Evolutionary conservation across 2,797 vertebrate species (phyloP), one percentile per base, ranked within the genome.

Genomic region (Chromis chromis): DNA sequence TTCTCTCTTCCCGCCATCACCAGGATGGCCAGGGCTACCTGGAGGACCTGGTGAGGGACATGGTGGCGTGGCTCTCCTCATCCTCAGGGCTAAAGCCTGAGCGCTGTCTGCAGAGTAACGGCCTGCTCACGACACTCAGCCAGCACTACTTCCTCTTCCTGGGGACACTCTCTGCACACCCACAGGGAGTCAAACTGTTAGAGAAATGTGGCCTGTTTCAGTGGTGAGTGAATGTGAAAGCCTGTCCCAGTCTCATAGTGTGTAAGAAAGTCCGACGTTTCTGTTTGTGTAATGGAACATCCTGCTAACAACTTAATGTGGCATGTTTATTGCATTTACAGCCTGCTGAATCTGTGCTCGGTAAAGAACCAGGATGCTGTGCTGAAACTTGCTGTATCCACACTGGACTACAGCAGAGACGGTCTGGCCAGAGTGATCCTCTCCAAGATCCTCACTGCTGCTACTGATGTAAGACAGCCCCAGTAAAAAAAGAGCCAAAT

Each of bases 151-250:
- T 99, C 87, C 94, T 99, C 65, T 97, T 99, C 93, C 95, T 99
- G 81, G 98, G 98, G 85, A 96, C 97, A 12, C 96, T 99, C 40
- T 99, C 98, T 74, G 96, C 97, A 70, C 96, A 99, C 82, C 96
- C 96, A 21, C 95, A 97, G 72, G 98, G 97, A 75, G 97, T 99
- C 83, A 99, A 98, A 95, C 96, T 98, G 95, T 94, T 99, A 83
- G 98, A 99, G 95, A 99, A 99, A 94, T 99, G 98, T 92, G 96
- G 96, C 74, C 96, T 99, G 87, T 99, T 99, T 94, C 98, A 99
- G 81, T 98, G 97, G 98, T 99, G 81, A 95, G 96, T 89, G 39
- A 62, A 9, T 0, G 19, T 12, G 75, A 25, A 27, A 42, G 8
- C 6, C 4, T 7, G 5, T 13, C 11, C 12, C 19, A 14, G 42